Conservation (phyloP, 2,113 vertebrate species). For the Cryptotis parvus region DNA sequence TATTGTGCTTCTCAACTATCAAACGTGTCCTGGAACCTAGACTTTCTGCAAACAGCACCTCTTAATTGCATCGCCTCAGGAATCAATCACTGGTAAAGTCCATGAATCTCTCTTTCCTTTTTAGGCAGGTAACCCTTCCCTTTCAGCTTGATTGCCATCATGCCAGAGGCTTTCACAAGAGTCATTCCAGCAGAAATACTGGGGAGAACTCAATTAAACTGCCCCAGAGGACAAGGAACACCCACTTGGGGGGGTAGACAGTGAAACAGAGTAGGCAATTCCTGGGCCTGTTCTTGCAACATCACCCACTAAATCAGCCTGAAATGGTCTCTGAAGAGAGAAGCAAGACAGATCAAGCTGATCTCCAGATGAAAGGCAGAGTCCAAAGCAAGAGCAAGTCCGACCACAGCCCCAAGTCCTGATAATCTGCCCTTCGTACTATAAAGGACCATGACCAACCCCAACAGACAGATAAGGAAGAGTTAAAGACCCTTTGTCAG, state of each 20-base stretch:
- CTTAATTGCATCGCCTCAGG: background rate
- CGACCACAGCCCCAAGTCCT: background rate
- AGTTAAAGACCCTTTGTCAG: background rate
- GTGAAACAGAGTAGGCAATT: background rate
- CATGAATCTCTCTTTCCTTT: background rate
- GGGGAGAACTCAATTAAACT: background rate
- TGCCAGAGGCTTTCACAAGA: slow-evolving; percentile 18
- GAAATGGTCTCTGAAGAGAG: background rate
- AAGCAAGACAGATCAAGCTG: background rate
- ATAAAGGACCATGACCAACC: background rate
- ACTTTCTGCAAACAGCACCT: background rate
- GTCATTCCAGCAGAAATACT: background rate
- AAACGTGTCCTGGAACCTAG: background rate
- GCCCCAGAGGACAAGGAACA: background rate
- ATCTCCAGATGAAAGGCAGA: background rate
- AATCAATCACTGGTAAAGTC: background rate
- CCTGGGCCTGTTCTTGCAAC: background rate
- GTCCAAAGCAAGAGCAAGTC: background rate
- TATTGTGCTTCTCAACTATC: background rate
- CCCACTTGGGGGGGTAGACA: no score
- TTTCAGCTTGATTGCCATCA: background rate
- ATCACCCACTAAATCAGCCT: background rate
- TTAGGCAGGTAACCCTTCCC: background rate
- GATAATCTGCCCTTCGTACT: background rate
- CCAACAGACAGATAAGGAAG: background rate